Base-by-base conservation (phyloP, 2,888 invertebrate species). In the Limnephilus lunatus region DNA sequence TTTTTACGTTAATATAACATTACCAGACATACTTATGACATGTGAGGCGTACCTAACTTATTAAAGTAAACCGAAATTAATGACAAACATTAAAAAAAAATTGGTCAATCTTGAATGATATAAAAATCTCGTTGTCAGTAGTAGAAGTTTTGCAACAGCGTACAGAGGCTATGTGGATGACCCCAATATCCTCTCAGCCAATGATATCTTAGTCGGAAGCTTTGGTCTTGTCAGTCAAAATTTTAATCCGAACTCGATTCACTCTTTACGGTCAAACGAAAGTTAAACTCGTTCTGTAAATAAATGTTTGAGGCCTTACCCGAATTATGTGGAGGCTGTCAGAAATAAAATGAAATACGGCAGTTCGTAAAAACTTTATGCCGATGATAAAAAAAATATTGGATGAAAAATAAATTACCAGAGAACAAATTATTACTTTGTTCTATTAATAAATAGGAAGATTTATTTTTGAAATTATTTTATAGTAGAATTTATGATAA, bases 181-280 rank as follows among this genome's bases (percentile, higher is more conserved):
- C 88, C 80, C 30, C 80, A 68, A 88, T 88, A 80, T 80, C 35
- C 35, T 5, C 68, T 30, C 35, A 30, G 25, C 44, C 86, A 35
- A 35, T 35, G 32, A 83, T 83, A 15, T 86, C 32, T 81, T 53
- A 48, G 82, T 44, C 91, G 91, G 91, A 44, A 88, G 82, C 91
- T 91, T 91, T 91, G 91, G 88, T 83, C 68, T 44, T 81, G 91
- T 91, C 91, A 89, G 85, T 91, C 89, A 91, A 25, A 89, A 82
- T 44, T 48, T 82, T 90, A 82, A 90, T 90, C 90, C 53, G 31
- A 82, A 31, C 44, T 44, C 82, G 82, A 90, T 90, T 81, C 44
- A 90, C 90, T 90, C 39, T 90, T 48, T 90, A 82, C 31, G 82
- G 90, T n/a, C 31, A 90, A 90, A 81, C 14, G 53, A 90, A 82